phyloP scores from a whole-genome alignment of 2,797 vertebrate species.

The Synanceia verrucosa region DNA sequence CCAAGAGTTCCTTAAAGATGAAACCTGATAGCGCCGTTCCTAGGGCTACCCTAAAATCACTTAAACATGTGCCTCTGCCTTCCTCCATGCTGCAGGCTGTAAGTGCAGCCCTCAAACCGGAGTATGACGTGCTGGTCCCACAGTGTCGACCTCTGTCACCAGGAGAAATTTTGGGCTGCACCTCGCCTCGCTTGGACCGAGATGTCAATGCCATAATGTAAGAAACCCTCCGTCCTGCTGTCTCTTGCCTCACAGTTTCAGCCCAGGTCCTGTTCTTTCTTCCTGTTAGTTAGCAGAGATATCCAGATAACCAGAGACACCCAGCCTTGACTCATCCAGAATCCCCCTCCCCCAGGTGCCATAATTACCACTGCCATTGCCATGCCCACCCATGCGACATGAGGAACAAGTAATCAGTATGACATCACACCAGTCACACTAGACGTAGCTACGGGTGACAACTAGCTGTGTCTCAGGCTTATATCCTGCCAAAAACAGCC shows the following conservation, averaged over 20 bases:
- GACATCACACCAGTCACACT: constrained; percentile 53
- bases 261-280: neutral
- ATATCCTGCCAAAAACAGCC: constrained; percentile 39
- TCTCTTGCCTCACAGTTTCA: neutral
- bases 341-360: neutral
- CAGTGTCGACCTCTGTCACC: constrained; percentile 97
- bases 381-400: constrained; percentile 41
- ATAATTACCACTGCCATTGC: constrained; percentile 45
- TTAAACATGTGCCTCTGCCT: neutral
- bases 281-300: constrained; percentile 17
- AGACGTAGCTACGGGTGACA: constrained; percentile 39
- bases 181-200: constrained; percentile 86
- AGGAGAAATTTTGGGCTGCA: constrained; percentile 96
- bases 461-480: constrained; percentile 31
- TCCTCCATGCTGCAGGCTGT: constrained; percentile 58
- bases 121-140: constrained; percentile 89
- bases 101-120: constrained; percentile 83
- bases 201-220: constrained; percentile 90
- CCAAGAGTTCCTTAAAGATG: neutral
- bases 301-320: constrained; percentile 11
- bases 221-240: constrained; percentile 66
- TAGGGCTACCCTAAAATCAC: neutral
- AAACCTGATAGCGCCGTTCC: too few species aligned
- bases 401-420: constrained; percentile 49
- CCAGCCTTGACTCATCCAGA: constrained; percentile 32